Evolutionary conservation across 1,140 invertebrate species (phyloP).

Genomic region (Cyphomyrmex costatus): DNA sequence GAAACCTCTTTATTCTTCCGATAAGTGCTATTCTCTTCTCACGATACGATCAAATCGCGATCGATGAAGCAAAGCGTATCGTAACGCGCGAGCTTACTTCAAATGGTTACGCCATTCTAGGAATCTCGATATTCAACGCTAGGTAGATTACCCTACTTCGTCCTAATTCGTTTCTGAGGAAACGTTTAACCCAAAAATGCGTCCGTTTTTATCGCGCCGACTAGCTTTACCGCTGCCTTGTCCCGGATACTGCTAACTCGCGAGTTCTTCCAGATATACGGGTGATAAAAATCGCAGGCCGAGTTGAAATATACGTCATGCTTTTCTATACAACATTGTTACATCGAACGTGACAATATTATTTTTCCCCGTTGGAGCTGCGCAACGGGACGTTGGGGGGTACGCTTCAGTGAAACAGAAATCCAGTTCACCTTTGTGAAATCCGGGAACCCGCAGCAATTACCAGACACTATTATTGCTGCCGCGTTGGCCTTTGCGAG

Average conservation of each 20-base stretch:
- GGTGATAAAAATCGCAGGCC: conserved; percentile 31
- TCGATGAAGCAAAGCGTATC: conserved; percentile 54
- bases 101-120: conserved; percentile 48
- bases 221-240: conserved; percentile 31
- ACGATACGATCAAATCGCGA: conserved; percentile 47
- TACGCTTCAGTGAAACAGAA: conserved; percentile 44
- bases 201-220: conserved; percentile 37
- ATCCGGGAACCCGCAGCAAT: conserved; percentile 66
- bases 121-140: conserved; percentile 57
- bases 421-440: conserved; percentile 62
- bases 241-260: conserved; percentile 31
- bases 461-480: conserved; percentile 72
- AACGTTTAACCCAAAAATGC: conserved; percentile 59
- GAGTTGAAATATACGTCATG: neutral
- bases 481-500: conserved; percentile 34
- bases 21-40: conserved; percentile 10
- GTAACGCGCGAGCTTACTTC: conserved; percentile 50
- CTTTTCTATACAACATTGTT: conserved; percentile 31
- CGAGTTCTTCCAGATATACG: conserved; percentile 12
- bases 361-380: conserved; percentile 55
- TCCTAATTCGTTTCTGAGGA: conserved; percentile 50
- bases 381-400: neutral
- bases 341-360: conserved; percentile 63
- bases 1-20: conserved; percentile 27
- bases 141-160: conserved; percentile 55